Evolutionary conservation across 2,888 invertebrate genomes (phyloP), one percentile per base, ranked within the genome.

Genomic region (Carabus problematicus): DNA sequence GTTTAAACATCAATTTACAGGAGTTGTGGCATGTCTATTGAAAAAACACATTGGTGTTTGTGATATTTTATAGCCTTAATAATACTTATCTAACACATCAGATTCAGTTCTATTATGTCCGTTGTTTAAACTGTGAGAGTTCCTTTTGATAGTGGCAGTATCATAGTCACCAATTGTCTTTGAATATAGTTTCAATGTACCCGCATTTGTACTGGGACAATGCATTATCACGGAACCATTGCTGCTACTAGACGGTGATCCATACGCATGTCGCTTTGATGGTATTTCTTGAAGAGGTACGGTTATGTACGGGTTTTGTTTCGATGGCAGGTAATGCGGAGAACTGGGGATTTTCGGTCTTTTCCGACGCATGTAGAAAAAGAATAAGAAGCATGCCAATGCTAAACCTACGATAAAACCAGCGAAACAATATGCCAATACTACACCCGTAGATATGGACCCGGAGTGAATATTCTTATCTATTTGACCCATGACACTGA

Each of bases 251-350:
- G 83, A 82, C 14, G 82, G 82, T 77, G 75, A 82, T 74, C 83
- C 82, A 75, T 70, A 77, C 45, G 75, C 75, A 66, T 78, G 77
- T 62, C 78, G 78, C 56, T 71, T 73, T 11, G 82, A 79, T 73
- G 87, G 85, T 77, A 91, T 89, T 80, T 93, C 93, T 78, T 91
- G 91, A 71, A 93, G 83, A 0, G 94, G 94, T 52, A 94, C 89
- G 19, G 92, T 90, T 71, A 93, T 92, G 80, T 94, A 94, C 72
- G 92, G 91, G 79, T 94, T 94, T 77, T 91, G 92, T 77, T 92
- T 92, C 0, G 90, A 86, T 39, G 91, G 89, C 74, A 91, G 92
- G 78, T 93, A 94, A 78, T 92, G 93, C 0, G 93, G 92, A 62
- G 91, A 91, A 49, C 91, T 89, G 0, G 91, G 90, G 3, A 92